Evolutionary conservation across 23 tunicate species (phyloP), one percentile per base, ranked within the genome.

Genomic region (Styela plicata): DNA sequence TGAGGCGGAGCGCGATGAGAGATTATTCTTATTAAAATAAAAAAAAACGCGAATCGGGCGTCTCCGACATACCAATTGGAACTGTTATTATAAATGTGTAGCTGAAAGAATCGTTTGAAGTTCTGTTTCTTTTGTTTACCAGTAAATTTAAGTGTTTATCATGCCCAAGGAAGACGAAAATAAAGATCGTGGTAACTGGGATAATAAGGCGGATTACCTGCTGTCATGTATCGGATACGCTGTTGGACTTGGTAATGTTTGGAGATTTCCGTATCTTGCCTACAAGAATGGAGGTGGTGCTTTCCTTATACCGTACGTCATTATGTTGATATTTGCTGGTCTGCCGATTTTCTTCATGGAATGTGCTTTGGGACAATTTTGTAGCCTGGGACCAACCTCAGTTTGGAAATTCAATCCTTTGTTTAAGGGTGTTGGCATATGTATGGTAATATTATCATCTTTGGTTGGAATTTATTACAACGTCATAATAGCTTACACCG

Each of bases 201-300:
- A 91, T 70, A 85, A 69, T 44, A 95, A 95, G 71, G 88, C 96
- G 1, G 99, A 95, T 67, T 95, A 95, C 82, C 57, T 95, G 74
- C 83, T 95, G 3, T 86, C 96, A 1, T 94, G 99, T 74, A 94
- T 94, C 52, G 99, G 99, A 3, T 94, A 94, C 52, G 99, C 99
- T 24, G 99, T 95, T 21, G 99, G 99, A 16, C 83, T 95, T 27
- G 99, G 99, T 24, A 95, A 95, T 70, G 96, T 95, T 36, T 90
- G 96, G 89, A 67, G 99, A 34, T 95, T 95, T 90, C 99, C 99
- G 36, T 95, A 90, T 64, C 84, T 95, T 13, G 99, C 70, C 7
- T 27, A 27, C 70, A 66, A 24, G 18, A 66, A 21, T 27, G 77
- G 32, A 18, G 32, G 24, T 86, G 97, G 97, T 13, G 97, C 92